phyloP scores from a whole-genome alignment of 2,888 invertebrate species.

The Margaritifera margaritifera region DNA sequence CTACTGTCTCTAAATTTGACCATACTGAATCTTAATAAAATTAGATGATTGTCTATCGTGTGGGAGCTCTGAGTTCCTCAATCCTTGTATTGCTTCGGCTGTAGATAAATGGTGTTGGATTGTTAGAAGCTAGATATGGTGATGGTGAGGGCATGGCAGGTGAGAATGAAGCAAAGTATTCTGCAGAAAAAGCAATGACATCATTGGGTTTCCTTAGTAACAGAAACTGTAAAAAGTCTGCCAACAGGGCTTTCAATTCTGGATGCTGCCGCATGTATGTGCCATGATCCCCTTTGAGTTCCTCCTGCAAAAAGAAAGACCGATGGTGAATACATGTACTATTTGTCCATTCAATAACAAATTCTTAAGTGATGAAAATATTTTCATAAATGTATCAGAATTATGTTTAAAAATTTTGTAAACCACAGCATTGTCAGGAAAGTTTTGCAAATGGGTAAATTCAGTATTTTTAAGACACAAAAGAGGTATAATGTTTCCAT shows the following conservation, averaged over 20 bases:
- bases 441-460: not conserved
- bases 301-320: slow-evolving; percentile 58
- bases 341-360: no score
- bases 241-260: slow-evolving; percentile 69
- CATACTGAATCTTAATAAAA: no score
- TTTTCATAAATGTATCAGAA: not conserved
- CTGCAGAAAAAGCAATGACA: slow-evolving; percentile 69
- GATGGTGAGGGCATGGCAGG: slow-evolving; percentile 56
- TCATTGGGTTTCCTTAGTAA: slow-evolving; percentile 72
- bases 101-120: slow-evolving; percentile 62
- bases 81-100: slow-evolving; percentile 60
- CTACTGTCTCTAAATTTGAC: no score
- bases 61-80: slow-evolving; percentile 55
- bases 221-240: slow-evolving; percentile 72
- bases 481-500: not conserved
- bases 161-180: slow-evolving; percentile 71
- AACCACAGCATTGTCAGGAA: not conserved
- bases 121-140: slow-evolving; percentile 60
- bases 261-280: slow-evolving; percentile 71
- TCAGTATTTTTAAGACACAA: not conserved
- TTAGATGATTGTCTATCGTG: slow-evolving; percentile 34
- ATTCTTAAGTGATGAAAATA: no score
- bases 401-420: not conserved
- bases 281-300: slow-evolving; percentile 68
- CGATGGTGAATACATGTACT: not conserved